Conservation (phyloP, 2,797 vertebrate species). For the Hephaestus fuliginosus region DNA sequence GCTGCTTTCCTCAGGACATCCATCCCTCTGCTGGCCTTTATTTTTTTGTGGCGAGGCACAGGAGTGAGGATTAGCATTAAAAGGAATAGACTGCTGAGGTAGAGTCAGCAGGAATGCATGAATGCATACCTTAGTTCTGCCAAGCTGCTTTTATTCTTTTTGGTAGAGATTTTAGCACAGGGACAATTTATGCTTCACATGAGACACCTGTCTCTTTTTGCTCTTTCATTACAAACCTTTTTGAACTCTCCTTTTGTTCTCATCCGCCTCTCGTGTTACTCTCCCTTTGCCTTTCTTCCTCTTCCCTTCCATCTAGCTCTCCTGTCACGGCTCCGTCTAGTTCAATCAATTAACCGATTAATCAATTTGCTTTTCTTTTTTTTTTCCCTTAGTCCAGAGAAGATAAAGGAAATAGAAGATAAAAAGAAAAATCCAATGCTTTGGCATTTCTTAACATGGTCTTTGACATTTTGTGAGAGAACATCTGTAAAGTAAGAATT, state of each 20-base stretch:
- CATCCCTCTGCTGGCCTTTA: slow-evolving; percentile 68
- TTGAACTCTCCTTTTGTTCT: slow-evolving; percentile 53
- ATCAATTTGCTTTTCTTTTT: slow-evolving; percentile 49
- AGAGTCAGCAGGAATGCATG: slow-evolving; percentile 64
- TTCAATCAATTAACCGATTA: slow-evolving; percentile 58
- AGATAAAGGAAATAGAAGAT: slow-evolving; percentile 36
- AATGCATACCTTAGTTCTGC: slow-evolving; percentile 67
- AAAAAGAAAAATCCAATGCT: slow-evolving; percentile 26
- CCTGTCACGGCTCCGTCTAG: slow-evolving; percentile 46
- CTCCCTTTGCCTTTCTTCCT: slow-evolving; percentile 32
- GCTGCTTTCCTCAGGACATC: slow-evolving; percentile 74
- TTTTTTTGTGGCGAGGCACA: slow-evolving; percentile 64
- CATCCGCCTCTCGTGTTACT: slow-evolving; percentile 26
- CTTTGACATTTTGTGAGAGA: slow-evolving; percentile 34
- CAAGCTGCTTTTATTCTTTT: slow-evolving; percentile 68
- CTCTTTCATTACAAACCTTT: slow-evolving; percentile 49
- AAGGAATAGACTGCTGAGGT: slow-evolving; percentile 72
- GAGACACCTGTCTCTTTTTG: slow-evolving; percentile 47
- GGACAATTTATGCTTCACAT: slow-evolving; percentile 51
- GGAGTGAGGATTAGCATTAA: slow-evolving; percentile 75
- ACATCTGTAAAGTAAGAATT: slow-evolving; percentile 2
- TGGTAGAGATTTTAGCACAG: slow-evolving; percentile 45
- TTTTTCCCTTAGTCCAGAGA: slow-evolving; percentile 10
- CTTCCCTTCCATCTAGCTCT: slow-evolving; percentile 27
- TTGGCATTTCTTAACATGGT: slow-evolving; percentile 38